Conservation (phyloP, 2,888 invertebrate species). For the Eupithecia insigniata region DNA sequence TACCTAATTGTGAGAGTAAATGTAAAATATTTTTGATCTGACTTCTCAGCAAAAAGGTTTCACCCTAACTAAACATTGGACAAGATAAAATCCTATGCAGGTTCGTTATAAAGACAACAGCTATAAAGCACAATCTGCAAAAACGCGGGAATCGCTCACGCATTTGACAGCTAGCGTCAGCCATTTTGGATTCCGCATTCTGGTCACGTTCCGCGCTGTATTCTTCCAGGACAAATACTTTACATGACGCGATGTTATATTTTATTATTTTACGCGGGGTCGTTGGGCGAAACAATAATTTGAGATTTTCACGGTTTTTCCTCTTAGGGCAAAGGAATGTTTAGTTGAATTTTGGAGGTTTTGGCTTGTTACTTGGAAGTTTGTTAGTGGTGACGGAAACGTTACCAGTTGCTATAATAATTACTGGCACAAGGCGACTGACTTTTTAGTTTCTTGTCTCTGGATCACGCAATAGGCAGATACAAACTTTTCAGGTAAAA, state of each 20-base stretch:
- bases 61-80: not conserved
- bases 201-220: constrained; percentile 42
- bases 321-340: not conserved
- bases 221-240: constrained; percentile 35
- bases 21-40: not conserved
- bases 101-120: constrained; percentile 30
- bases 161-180: constrained; percentile 46
- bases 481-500: no score
- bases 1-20: no score
- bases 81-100: not conserved
- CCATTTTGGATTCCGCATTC: constrained; percentile 46
- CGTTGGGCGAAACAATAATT: constrained; percentile 1
- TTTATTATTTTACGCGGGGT: not conserved
- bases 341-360: not conserved
- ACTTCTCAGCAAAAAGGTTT: not conserved
- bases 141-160: constrained; percentile 40
- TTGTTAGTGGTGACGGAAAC: not conserved
- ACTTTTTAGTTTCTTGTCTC: not conserved
- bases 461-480: not conserved
- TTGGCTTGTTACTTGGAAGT: not conserved
- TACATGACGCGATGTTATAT: not conserved
- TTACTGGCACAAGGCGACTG: not conserved
- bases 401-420: not conserved
- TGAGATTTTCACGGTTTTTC: not conserved
- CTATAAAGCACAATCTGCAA: constrained; percentile 23